Evolutionary conservation across 2,113 vertebrate species (phyloP).

Genomic region (Trochalopteron elliotii): DNA sequence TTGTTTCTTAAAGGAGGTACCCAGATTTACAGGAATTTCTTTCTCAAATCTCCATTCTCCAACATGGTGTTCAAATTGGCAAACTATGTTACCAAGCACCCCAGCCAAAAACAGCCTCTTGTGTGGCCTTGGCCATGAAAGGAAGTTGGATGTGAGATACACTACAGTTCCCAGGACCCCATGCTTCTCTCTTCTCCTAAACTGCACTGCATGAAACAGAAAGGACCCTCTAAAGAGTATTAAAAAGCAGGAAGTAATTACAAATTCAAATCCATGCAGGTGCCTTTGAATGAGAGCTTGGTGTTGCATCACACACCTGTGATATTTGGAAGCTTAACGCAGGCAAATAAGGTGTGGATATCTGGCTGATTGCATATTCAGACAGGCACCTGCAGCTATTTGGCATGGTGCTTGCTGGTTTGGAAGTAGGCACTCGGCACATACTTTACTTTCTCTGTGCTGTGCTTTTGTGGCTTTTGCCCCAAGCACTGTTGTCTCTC

Average conservation of each 20-base stretch:
- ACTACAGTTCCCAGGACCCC: conserved; percentile 19
- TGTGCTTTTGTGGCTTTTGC: conserved; percentile 43
- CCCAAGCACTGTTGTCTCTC: conserved; percentile 13
- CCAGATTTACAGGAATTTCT: background rate
- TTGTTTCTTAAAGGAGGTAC: background rate
- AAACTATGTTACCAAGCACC: background rate
- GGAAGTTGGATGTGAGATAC: background rate
- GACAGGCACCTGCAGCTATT: conserved; percentile 71
- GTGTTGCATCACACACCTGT: conserved; percentile 70
- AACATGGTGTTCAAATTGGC: background rate
- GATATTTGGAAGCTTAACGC: conserved; percentile 66
- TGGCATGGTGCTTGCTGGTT: conserved; percentile 57
- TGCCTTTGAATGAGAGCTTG: conserved; percentile 66
- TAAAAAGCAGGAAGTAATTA: conserved; percentile 68
- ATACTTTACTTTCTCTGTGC: conserved; percentile 38
- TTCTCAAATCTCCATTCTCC: background rate
- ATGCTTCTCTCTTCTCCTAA: background rate
- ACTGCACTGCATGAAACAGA: background rate
- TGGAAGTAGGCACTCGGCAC: conserved; percentile 52
- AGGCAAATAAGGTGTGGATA: conserved; percentile 73
- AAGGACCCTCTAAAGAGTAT: conserved; percentile 38
- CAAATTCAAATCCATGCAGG: conserved; percentile 65
- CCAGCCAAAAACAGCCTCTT: background rate
- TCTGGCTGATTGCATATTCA: conserved; percentile 74
- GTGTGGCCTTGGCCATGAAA: background rate